A percentile compares a stretch with the other conserved stretches of the same genome.
These are phyloP conservation scores for Artemisiospiza belli DNA, from an alignment of 2,113 vertebrate genomes.

Conservation along the genomic window DNA sequence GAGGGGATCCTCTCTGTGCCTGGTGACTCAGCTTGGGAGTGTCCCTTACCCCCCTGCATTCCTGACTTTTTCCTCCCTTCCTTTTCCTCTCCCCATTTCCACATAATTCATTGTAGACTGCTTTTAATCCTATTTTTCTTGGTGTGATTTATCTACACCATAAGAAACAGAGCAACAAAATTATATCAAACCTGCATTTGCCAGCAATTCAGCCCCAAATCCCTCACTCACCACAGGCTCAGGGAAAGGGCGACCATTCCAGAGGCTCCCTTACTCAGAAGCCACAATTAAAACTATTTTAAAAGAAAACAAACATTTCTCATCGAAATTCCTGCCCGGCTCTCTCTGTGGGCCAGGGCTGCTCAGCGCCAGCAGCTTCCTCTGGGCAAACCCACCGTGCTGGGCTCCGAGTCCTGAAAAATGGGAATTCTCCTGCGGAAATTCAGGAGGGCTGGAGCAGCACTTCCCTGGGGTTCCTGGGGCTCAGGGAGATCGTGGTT, in stretches of 20 bases:
- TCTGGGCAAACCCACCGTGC: neutral
- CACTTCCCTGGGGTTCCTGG: neutral
- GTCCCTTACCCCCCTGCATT: neutral
- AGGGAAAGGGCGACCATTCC: neutral
- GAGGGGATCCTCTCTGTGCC: neutral
- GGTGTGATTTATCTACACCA: neutral
- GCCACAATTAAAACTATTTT: conserved; percentile 24
- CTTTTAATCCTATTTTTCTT: neutral
- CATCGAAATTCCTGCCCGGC: neutral
- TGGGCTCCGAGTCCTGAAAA: neutral
- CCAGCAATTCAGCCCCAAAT: neutral
- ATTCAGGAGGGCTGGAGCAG: neutral
- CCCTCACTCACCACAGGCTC: neutral
- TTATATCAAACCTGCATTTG: neutral
- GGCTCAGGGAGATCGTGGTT: neutral
- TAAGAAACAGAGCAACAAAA: neutral
- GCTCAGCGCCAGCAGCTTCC: neutral
- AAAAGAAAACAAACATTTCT: conserved; percentile 34
- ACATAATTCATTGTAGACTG: neutral
- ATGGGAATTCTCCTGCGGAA: neutral
- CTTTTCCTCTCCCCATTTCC: neutral
- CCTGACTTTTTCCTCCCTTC: neutral
- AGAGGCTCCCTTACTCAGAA: neutral
- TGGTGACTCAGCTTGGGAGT: neutral
- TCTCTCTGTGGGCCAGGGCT: neutral